Base-by-base conservation (phyloP, 2,888 invertebrate species). In the Bellardia bayeri region DNA sequence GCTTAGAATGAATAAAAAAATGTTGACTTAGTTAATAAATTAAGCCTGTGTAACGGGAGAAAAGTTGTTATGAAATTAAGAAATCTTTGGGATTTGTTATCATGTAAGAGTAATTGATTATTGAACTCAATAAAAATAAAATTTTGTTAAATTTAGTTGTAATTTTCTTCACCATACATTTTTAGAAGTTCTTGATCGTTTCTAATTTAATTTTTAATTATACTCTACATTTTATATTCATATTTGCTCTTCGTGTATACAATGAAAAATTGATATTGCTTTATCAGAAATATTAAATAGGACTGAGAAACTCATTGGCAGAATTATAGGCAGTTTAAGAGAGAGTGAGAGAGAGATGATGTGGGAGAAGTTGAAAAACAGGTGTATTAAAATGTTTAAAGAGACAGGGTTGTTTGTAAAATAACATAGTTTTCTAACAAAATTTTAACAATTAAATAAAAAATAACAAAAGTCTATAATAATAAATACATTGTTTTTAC, bases 1-100 rank as follows among this genome's bases (percentile, higher is more conserved):
- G 92, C 91, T 90, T 91, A 89, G 81, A 88, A 83, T 81, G 78
- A 85, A 45, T 69, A 64, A 80, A 49, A 40, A 33, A 16, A 51
- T 51, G 51, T 51, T 58, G 40, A 76, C 6, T 54, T 61, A 40
- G 0, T 51, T 66, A 23, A 58, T 4, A 13, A 3, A 2, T 45
- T 42, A 40, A 72, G 11, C 7, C 13, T 8, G 49, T 51, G 66
- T 40, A 68, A 16, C 7, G 33, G 63, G 42, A 75, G 23, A 54
- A 69, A 74, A 74, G 37, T 74, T 14, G 37, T 30, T 7, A 23
- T 58, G 23, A 14, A 56, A 45, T 42, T 1, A 23, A 66, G 11
- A 14, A 13, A 30, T 45, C 0, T 30, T 14, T 23, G 3, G 13
- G n/a, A 37, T 7, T 45, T 45, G 45, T 11, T 13, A 11, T 11